These are phyloP conservation scores for Decapterus maruadsi DNA, from an alignment of 2,797 vertebrate species.

Conservation along the genomic window DNA sequence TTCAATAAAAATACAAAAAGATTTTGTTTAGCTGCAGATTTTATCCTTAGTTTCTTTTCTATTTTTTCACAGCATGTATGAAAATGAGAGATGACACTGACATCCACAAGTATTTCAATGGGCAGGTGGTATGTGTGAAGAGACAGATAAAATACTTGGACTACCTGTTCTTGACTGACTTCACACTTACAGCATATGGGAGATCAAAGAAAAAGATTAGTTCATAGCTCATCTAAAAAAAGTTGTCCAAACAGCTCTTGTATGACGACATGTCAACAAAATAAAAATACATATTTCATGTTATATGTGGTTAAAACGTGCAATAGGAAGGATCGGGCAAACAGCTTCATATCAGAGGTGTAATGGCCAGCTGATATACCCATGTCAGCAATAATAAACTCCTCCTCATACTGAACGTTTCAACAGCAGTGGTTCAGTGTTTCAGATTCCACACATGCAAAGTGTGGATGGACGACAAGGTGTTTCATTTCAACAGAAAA, in stretches of 20 bases:
- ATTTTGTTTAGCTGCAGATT: no score
- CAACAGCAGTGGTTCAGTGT: constrained; percentile 25
- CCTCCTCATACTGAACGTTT: constrained; percentile 24
- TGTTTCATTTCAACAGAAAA: constrained; percentile 52
- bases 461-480: constrained; percentile 41
- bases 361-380: not conserved
- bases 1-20: no score
- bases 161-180: not conserved
- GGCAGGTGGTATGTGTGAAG: no score
- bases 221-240: not conserved
- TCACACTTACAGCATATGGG: not conserved
- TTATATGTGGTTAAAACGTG: not conserved
- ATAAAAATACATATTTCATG: not conserved
- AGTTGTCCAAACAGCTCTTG: not conserved
- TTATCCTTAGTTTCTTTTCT: no score
- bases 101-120: not conserved
- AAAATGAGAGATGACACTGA: not conserved
- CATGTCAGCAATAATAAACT: constrained; percentile 42
- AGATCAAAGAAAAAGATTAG: not conserved
- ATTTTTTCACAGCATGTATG: not conserved
- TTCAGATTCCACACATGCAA: constrained; percentile 36
- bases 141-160: not conserved
- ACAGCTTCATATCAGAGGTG: not conserved
- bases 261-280: not conserved
- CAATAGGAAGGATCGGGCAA: not conserved